Evolutionary conservation across 2,888 invertebrate genomes (phyloP).

Genomic region (Brenthis hecate): DNA sequence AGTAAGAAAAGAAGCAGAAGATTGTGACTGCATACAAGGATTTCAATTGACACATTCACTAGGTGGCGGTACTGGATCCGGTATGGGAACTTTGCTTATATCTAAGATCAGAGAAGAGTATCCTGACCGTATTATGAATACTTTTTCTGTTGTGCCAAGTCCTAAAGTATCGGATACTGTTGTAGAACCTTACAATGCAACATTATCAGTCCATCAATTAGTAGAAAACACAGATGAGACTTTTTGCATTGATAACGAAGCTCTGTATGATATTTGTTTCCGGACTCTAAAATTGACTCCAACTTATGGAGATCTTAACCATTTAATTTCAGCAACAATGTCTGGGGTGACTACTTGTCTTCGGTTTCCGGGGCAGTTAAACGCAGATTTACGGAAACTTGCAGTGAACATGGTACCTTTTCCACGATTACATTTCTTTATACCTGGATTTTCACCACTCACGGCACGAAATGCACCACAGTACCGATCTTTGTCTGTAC

Average conservation of each 20-base stretch:
- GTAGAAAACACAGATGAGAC: conserved; percentile 88
- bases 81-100: conserved; percentile 86
- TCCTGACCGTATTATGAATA: conserved; percentile 92
- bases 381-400: conserved; percentile 72
- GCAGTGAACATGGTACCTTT: conserved; percentile 84
- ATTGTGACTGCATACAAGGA: conserved; percentile 95
- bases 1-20: conserved; percentile 91
- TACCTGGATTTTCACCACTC: conserved; percentile 85
- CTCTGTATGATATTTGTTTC: conserved; percentile 89
- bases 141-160: conserved; percentile 90
- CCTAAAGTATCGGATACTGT: conserved; percentile 88
- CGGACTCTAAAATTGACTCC: conserved; percentile 89
- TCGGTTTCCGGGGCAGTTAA: conserved; percentile 82
- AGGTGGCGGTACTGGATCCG: conserved; percentile 78
- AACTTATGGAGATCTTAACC: conserved; percentile 90
- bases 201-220: conserved; percentile 90
- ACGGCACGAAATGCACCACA: conserved; percentile 92
- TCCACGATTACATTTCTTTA: conserved; percentile 83
- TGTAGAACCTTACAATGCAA: conserved; percentile 90
- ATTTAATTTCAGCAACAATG: conserved; percentile 92
- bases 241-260: conserved; percentile 89
- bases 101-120: conserved; percentile 95
- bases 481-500: conserved; percentile 94
- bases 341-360: conserved; percentile 93
- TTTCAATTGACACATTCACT: conserved; percentile 91